These are phyloP conservation scores for Drosophila sechellia DNA, from an alignment of 1,140 invertebrate species.

Conservation along the genomic window DNA sequence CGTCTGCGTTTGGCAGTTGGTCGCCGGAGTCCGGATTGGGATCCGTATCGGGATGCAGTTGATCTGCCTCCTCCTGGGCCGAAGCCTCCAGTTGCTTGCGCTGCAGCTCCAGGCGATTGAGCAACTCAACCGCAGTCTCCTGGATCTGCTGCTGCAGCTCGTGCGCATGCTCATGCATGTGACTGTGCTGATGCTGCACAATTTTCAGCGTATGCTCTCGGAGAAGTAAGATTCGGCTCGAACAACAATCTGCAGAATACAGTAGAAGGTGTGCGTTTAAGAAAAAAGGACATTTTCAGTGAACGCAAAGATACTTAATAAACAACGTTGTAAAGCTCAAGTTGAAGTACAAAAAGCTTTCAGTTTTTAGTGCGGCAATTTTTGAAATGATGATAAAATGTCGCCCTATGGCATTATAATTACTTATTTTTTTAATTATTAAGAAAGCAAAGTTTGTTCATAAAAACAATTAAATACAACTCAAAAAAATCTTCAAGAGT, in stretches of 20 bases:
- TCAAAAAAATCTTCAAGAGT: too few species aligned
- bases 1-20: constrained; percentile 2
- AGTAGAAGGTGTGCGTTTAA: neutral
- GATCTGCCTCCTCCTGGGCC: constrained; percentile 27
- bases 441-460: too few species aligned
- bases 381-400: too few species aligned
- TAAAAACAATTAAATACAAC: too few species aligned
- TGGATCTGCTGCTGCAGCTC: constrained; percentile 61
- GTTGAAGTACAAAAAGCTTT: neutral
- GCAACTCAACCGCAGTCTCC: constrained; percentile 41
- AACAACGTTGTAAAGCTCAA: neutral
- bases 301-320: neutral
- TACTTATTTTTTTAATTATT: too few species aligned
- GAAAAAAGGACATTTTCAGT: neutral
- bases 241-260: constrained; percentile 75
- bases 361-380: too few species aligned
- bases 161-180: constrained; percentile 69
- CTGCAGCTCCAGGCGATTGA: constrained; percentile 64
- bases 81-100: constrained; percentile 38
- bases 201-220: constrained; percentile 79
- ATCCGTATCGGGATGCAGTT: constrained; percentile 4
- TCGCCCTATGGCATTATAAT: too few species aligned
- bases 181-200: constrained; percentile 67
- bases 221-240: constrained; percentile 82
- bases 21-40: neutral